Base-by-base conservation (phyloP, 1,140 invertebrate species). In the Panonychus citri region DNA sequence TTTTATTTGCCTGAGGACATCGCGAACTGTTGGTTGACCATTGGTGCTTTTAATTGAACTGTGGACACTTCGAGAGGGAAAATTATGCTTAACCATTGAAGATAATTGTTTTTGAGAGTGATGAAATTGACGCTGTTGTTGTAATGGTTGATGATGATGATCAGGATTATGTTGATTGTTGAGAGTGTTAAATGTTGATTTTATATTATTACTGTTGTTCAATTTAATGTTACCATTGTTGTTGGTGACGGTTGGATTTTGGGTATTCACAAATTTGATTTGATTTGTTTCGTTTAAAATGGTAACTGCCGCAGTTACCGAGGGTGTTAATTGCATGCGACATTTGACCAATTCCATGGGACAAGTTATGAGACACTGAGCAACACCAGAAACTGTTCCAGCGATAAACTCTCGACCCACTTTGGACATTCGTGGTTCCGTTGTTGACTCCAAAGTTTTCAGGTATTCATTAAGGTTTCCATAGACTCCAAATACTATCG, bases 331-430 rank as follows among this genome's bases (percentile, higher is more conserved):
- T 66, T 93, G 88, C 57, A 88, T 71, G 30, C 83, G 72, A 0
- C 83, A 84, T 67, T 94, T 94, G 0, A 82, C 78, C 43, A 93
- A 70, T 66, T 94, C 89, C 64, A 91, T 81, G 0, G 86, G 86
- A 48, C 80, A 75, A 61, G 79, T 79, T 3, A 88, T 73, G n/a
- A 87, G 75, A 46, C 80, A 79, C 66, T 94, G 87, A 0, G 79
- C 73, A 1, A 84, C 62, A 0, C 64, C 66, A 15, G 71, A 68
- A 17, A 65, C 56, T 39, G 75, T 73, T 1, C 87, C 87, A 37
- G 21, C 19, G 15, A 86, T 83, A 3, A 78, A 57, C 48, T 81
- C 81, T 64, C 85, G 79, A 0, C 77, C 74, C 26, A 62, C 10
- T 85, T 64, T 1, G 78, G 63, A 12, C 70, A 63, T 7, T 66